Base-by-base conservation (phyloP, 2,113 vertebrate genomes). In the Trichechus manatus region DNA sequence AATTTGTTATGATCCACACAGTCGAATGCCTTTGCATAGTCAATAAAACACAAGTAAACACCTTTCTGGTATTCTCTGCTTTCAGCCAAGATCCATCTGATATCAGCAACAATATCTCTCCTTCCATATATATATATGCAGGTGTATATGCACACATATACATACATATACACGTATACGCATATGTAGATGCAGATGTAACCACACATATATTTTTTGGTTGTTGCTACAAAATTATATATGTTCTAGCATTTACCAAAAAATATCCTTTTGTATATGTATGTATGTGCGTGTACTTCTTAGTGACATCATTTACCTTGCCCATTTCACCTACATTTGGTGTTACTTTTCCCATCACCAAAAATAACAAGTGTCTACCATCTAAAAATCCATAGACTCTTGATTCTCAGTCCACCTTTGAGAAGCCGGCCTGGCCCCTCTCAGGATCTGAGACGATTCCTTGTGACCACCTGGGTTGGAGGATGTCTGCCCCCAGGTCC, bases 371-470 rank as follows among this genome's bases (percentile, higher is more conserved):
- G 31, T 33, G 31, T 33, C 29, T 68, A 33, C 31, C 31, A 33
- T 68, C 64, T 33, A 68, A 68, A 27, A 27, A 68, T 31, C 64
- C 64, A 68, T 6, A 56, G 87, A 93, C 20, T 64, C 33, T 29
- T 44, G 36, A 59, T 44, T 85, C 23, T 91, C 61, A 6, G 53
- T 19, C 27, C 19, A 25, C 17, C 78, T 84, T 68, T 56, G 64
- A n/a, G 90, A 78, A 96, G 70, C 64, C 13, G 1, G 27, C 50
- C 63, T 56, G 47, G 77, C 19, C 53, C 13, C 23, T 74, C 39
- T 80, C 56, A 79, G 70, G 44, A 75, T 68, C 64, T 77, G 72
- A 84, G 94, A 78, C 61, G 47, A 25, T 95, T 95, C 85, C 50
- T 59, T 70, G 29, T 39, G 83, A 93, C 36, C 23, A 59, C 6